Evolutionary conservation across 2,797 vertebrate species (phyloP), one percentile per base, ranked within the genome.

Genomic region (Helicolenus hilgendorfi): DNA sequence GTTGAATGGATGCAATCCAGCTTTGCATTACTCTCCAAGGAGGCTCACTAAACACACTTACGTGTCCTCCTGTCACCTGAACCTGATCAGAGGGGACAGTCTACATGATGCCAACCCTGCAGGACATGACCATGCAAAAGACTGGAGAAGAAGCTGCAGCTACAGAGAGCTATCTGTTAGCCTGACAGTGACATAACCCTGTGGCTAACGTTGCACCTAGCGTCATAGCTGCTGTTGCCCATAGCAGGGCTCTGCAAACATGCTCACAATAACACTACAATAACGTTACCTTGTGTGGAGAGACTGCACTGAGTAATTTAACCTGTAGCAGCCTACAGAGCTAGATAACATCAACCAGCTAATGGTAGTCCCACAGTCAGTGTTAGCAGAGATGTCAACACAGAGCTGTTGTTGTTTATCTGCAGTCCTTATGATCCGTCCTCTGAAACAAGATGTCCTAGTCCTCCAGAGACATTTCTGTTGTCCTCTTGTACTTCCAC

Each of bases 31-130:
- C 73, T 53, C 53, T 74, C 70, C 41, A 15, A 31, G 69, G 81
- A 85, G 59, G 77, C 80, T 86, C 65, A 31, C 84, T 65, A 15
- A 67, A n/a, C 79, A 73, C 60, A 22, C 38, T 20, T 0, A 41
- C 15, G 60, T 33, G 56, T 83, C 53, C 76, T 49, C 81, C 87
- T 1, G 82, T 83, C 79, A 69, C 49, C 81, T 4, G 13, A 49
- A 62, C 55, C 74, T 33, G 45, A 41, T 15, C 26, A 41, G 38
- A 41, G 38, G 14, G 65, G 69, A 64, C 80, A 41, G 92, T 84
- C 94, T 96, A 96, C 96, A 96, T 96, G 93, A 86, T 95, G 92
- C 67, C 94, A 60, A 71, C 59, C 79, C 60, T 63, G 63, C 27
- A 24, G 72, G 62, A 81, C 79, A 76, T 77, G 81, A 79, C 38